phyloP scores from a whole-genome alignment of 2,113 vertebrate species.

The Myotis davidii region DNA sequence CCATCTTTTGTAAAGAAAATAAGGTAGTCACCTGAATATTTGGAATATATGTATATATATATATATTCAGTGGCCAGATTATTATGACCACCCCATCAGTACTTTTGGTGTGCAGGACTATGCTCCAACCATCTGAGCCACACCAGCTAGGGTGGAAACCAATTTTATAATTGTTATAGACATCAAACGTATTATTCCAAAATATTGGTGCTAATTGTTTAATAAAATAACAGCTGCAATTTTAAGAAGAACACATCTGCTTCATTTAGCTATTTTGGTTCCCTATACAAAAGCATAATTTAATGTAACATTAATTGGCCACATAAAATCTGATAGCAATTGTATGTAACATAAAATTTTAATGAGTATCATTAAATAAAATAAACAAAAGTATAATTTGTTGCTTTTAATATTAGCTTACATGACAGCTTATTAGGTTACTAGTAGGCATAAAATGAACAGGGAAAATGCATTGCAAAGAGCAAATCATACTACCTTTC shows the following conservation, averaged over 20 bases:
- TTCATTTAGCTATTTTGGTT: background rate
- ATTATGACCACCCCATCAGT: too few relatives aligned
- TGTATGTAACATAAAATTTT: constrained; percentile 32
- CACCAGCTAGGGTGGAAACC: background rate
- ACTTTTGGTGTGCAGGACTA: background rate
- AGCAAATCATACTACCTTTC: background rate
- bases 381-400: constrained; percentile 47
- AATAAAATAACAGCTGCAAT: constrained; percentile 22
- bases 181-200: background rate
- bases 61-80: too few relatives aligned
- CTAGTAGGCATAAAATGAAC: background rate
- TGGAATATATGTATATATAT: background rate
- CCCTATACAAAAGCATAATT: constrained; percentile 15
- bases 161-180: background rate
- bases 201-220: constrained; percentile 36
- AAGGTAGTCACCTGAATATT: background rate
- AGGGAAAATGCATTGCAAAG: background rate
- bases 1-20: background rate
- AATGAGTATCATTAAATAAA: constrained; percentile 29
- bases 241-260: constrained; percentile 30
- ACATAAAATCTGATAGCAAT: constrained; percentile 37
- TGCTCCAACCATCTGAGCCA: background rate
- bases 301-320: constrained; percentile 34
- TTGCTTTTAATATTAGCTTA: constrained; percentile 44
- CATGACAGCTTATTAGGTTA: background rate